Evolutionary conservation across 2,113 vertebrate species (phyloP).

Genomic region (Colossoma macropomum): DNA sequence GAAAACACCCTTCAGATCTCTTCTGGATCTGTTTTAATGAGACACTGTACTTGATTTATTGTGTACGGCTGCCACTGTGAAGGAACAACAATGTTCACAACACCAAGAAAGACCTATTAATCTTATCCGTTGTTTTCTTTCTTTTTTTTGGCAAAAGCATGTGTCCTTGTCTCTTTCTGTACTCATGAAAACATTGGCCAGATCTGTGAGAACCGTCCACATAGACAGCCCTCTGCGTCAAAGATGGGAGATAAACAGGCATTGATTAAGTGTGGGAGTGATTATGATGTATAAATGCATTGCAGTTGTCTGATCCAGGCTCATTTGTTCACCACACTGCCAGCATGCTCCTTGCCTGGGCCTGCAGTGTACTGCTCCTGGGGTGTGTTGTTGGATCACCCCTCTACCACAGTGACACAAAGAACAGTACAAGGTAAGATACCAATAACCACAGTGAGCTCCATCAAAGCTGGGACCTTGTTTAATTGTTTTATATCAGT

Average conservation of each 20-base stretch:
- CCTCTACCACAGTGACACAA: not conserved
- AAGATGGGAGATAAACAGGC: not conserved
- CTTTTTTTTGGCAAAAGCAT: not conserved
- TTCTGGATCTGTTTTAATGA: not conserved
- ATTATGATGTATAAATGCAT: slow-evolving; percentile 1
- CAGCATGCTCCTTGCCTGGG: not conserved
- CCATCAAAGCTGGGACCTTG: not conserved
- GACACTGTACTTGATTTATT: not conserved
- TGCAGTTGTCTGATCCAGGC: not conserved
- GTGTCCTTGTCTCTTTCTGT: slow-evolving; percentile 14
- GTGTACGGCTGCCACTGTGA: not conserved
- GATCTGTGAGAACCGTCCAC: not conserved
- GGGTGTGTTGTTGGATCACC: not conserved
- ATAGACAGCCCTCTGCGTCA: not conserved
- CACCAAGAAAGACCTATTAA: not conserved
- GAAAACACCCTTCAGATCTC: not conserved
- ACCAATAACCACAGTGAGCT: not conserved
- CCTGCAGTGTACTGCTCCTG: not conserved
- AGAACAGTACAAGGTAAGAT: not conserved
- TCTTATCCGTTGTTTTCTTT: not conserved
- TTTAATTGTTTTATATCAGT: too few relatives aligned
- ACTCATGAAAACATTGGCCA: not conserved
- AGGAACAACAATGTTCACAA: slow-evolving; percentile 51
- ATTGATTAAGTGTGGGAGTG: not conserved
- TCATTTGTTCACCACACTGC: not conserved